Evolutionary conservation across 2,113 vertebrate genomes (phyloP).

Genomic region (Haliaeetus leucogaster): DNA sequence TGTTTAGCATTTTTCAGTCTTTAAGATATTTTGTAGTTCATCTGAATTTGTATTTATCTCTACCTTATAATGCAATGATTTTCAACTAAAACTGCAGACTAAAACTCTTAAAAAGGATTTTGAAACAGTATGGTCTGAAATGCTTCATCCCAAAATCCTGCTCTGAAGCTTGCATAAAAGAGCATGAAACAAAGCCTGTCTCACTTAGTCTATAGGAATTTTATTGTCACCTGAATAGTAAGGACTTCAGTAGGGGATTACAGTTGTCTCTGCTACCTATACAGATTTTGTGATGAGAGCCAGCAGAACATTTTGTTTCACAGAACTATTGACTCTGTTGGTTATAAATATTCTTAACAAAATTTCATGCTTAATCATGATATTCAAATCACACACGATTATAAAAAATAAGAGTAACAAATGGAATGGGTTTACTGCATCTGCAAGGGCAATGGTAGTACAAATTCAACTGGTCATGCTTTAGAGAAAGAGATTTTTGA

Average conservation of each 20-base stretch:
- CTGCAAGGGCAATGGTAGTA: background rate
- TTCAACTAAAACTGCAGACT: background rate
- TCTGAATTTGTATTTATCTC: background rate
- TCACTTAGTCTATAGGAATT: background rate
- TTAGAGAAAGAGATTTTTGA: constrained; percentile 14
- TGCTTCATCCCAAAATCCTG: background rate
- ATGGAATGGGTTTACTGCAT: background rate
- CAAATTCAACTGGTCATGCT: background rate
- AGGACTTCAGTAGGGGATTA: background rate
- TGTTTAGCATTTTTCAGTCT: background rate
- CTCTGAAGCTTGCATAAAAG: background rate
- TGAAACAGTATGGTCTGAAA: background rate
- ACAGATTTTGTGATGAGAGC: background rate
- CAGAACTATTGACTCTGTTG: background rate
- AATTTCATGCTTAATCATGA: background rate
- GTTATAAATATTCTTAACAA: background rate
- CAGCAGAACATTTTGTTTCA: background rate
- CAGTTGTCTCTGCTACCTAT: background rate
- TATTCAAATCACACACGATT: background rate
- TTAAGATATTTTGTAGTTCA: background rate
- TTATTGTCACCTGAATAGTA: background rate
- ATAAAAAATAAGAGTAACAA: background rate
- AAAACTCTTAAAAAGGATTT: background rate
- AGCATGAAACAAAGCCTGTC: background rate
- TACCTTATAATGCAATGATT: background rate